Percentiles rank a stretch among this genome's conserved stretches.
Conservation (phyloP, 30 jellyfish, hydroid and myxozoan species). For the Hydractinia symbiolongicarpus region DNA sequence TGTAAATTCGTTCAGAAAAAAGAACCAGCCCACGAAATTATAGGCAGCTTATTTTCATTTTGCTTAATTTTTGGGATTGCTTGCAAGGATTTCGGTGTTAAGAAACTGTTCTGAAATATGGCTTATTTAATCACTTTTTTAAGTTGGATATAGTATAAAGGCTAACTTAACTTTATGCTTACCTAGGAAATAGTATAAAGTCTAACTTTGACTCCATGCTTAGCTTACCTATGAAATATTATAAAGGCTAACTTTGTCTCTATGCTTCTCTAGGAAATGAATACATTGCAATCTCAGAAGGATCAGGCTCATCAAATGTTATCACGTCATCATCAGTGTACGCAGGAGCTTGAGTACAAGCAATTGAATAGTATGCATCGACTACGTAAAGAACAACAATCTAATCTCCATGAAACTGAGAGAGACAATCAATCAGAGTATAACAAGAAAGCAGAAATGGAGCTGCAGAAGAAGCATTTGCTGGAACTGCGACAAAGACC, state of each 20-base stretch:
- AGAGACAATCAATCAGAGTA: constrained; percentile 98
- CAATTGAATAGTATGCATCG: constrained; percentile 87
- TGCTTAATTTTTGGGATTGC: no score
- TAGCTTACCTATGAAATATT: no score
- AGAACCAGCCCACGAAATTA: no score
- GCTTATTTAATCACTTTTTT: no score
- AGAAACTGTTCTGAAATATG: no score
- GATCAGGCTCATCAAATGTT: constrained; percentile 97
- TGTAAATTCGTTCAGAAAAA: no score
- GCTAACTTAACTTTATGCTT: no score
- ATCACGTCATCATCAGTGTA: constrained; percentile 94
- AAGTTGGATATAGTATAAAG: no score
- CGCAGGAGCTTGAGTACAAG: constrained; percentile 89
- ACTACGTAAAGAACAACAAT: constrained; percentile 88
- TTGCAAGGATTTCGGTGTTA: no score
- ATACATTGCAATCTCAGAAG: constrained; percentile 90
- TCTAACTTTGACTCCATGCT: no score
- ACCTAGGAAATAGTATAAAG: no score
- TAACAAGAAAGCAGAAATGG: constrained; percentile 97
- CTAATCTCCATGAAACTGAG: constrained; percentile 87
- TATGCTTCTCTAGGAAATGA: constrained; percentile 71
- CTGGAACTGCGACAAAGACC: constrained; percentile 96
- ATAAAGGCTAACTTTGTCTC: neutral
- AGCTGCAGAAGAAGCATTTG: constrained; percentile 90
- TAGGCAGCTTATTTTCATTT: no score